Percentiles rank a stretch among this genome's conserved stretches.
phyloP scores from a whole-genome alignment of 2,113 vertebrate genomes.

The Coturnix japonica region DNA sequence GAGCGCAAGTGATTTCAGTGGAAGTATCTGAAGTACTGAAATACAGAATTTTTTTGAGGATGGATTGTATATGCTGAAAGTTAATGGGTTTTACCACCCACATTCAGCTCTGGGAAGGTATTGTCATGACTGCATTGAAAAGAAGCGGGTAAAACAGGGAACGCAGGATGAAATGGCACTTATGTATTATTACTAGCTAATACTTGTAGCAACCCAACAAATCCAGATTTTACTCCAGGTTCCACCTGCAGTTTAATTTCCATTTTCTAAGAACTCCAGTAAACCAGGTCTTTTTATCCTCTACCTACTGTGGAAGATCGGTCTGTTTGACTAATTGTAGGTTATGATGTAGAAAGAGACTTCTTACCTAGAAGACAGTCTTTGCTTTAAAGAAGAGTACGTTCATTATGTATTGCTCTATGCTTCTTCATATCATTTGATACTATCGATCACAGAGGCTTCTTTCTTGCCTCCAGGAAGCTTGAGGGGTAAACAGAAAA shows the following conservation, averaged over 20 bases:
- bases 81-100: background rate
- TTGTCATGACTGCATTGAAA: background rate
- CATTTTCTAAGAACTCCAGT: background rate
- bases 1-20: background rate
- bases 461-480: constrained; percentile 62
- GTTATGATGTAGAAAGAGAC: background rate
- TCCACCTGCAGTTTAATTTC: background rate
- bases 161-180: background rate
- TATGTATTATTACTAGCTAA: background rate
- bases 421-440: constrained; percentile 36
- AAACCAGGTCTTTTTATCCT: background rate
- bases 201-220: background rate
- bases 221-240: background rate
- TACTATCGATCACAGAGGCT: constrained; percentile 62
- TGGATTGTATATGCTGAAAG: background rate
- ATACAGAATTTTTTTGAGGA: background rate
- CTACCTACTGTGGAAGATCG: background rate
- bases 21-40: background rate
- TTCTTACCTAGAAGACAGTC: background rate
- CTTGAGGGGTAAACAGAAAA: constrained; percentile 69
- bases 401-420: background rate
- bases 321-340: background rate
- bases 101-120: background rate
- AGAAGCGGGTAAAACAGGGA: background rate
- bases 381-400: background rate